phyloP scores from a whole-genome alignment of 2,113 vertebrate species.

The Toxotes chatareus region DNA sequence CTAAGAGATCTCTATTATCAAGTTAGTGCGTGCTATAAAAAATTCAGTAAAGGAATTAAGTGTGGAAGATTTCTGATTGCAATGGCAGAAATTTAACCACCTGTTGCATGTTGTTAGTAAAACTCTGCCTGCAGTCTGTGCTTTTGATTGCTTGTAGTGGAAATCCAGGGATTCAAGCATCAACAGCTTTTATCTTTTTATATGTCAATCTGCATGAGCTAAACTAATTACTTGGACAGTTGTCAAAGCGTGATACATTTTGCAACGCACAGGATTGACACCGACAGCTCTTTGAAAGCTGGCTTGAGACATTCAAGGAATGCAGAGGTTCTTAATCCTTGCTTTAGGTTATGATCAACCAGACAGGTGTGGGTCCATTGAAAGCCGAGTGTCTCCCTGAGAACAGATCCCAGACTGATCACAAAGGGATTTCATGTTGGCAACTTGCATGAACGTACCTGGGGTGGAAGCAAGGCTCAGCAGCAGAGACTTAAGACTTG shows the following conservation, averaged over 20 bases:
- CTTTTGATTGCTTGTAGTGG: not conserved
- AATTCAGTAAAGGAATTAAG: not conserved
- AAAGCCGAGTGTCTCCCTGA: not conserved
- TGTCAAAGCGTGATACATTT: constrained; percentile 29
- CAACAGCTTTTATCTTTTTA: not conserved
- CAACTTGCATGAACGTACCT: constrained; percentile 35
- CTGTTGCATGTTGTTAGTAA: not conserved
- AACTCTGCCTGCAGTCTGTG: not conserved
- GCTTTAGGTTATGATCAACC: constrained; percentile 60
- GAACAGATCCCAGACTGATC: constrained; percentile 45
- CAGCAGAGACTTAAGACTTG: constrained; percentile 6
- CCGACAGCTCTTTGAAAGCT: constrained; percentile 45
- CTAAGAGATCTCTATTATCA: not conserved
- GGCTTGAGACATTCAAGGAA: constrained; percentile 28
- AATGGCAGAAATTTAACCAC: not conserved
- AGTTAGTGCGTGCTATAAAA: not conserved
- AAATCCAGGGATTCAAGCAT: not conserved
- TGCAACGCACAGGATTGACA: constrained; percentile 24
- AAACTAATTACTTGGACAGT: constrained; percentile 56
- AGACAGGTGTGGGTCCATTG: constrained; percentile 44
- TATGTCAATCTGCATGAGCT: constrained; percentile 26
- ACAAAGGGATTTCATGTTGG: constrained; percentile 18
- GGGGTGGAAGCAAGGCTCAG: constrained; percentile 13
- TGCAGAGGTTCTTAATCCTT: constrained; percentile 62
- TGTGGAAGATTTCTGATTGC: not conserved